Conservation (phyloP, 2,888 invertebrate species). For the Cheilosia pagana region DNA sequence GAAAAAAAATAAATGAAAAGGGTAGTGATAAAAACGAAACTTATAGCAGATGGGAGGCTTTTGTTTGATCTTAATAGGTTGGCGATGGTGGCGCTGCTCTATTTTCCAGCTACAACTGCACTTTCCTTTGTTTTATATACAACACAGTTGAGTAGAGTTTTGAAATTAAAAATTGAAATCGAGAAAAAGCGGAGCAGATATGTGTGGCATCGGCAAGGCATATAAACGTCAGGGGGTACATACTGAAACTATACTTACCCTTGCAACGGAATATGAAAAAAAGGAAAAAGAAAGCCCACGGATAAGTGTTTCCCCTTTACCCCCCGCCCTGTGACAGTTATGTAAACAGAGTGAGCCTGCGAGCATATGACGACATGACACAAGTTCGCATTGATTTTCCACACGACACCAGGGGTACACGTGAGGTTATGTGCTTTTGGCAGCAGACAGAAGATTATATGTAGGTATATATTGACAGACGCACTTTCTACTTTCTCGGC, state of each 20-base stretch:
- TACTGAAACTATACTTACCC: conserved; percentile 26
- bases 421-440: conserved; percentile 31
- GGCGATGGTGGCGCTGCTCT: conserved; percentile 13
- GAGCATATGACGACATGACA: conserved; percentile 15
- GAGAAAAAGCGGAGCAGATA: background rate
- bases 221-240: conserved; percentile 9
- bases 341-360: conserved; percentile 29
- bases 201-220: conserved; percentile 6
- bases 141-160: background rate
- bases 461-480: background rate
- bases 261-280: conserved; percentile 5
- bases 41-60: conserved; percentile 52
- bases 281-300: conserved; percentile 29
- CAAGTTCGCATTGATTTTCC: conserved; percentile 45
- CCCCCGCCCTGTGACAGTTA: conserved; percentile 5
- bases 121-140: conserved; percentile 30
- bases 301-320: background rate
- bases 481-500: conserved; percentile 36
- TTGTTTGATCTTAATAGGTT: conserved; percentile 25
- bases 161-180: conserved; percentile 6
- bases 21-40: conserved; percentile 4
- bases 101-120: conserved; percentile 23
- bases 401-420: conserved; percentile 23
- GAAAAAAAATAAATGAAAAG: conserved; percentile 1
- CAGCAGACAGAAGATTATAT: conserved; percentile 13